Percentiles rank a stretch among this genome's conserved stretches.
phyloP scores from a whole-genome alignment of 2,113 vertebrate species.

The Gambusia holbrooki region DNA sequence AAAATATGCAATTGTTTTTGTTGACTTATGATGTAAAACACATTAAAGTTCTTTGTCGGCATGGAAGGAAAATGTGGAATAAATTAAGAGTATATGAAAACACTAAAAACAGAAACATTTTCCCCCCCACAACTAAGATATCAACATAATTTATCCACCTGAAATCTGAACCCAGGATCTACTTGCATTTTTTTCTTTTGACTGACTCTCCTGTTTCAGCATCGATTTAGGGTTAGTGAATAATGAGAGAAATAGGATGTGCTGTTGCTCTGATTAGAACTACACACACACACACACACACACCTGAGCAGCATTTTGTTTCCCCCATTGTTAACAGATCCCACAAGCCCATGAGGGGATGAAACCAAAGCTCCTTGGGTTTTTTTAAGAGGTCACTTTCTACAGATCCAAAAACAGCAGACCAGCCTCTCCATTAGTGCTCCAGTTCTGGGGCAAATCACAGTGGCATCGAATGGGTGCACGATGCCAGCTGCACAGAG shows the following conservation, averaged over 20 bases:
- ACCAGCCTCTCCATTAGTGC: conserved; percentile 45
- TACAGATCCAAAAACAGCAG: conserved; percentile 41
- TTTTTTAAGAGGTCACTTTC: conserved; percentile 36
- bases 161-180: not conserved
- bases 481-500: conserved; percentile 55
- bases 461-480: conserved; percentile 55
- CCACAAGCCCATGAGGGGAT: not conserved
- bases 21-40: too few species aligned
- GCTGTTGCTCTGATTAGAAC: not conserved
- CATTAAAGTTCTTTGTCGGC: too few species aligned
- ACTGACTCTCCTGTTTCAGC: not conserved
- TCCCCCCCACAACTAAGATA: not conserved
- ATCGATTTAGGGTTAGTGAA: not conserved
- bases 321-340: conserved; percentile 9
- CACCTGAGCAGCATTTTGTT: conserved; percentile 6
- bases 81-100: not conserved
- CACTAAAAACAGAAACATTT: not conserved
- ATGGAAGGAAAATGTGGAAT: not conserved
- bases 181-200: not conserved
- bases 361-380: conserved; percentile 19
- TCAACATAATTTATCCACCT: not conserved
- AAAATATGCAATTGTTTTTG: too few species aligned
- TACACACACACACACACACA: not conserved
- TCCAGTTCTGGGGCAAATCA: conserved; percentile 63
- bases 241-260: not conserved